phyloP scores from a whole-genome alignment of 2,888 invertebrate species.

The Leucophenga montana region DNA sequence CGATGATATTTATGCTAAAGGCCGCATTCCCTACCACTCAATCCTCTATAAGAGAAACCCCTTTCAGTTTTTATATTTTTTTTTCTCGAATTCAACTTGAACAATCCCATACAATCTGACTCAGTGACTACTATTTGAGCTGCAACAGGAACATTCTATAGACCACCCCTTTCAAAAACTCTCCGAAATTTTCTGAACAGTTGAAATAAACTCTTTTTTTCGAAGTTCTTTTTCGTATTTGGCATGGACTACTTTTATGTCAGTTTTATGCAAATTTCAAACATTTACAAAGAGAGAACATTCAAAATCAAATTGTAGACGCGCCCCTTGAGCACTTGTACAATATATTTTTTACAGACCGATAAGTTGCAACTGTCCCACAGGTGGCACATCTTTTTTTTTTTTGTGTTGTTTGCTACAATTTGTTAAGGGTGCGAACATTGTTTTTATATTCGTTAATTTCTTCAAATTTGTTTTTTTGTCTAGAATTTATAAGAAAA shows the following conservation, averaged over 20 bases:
- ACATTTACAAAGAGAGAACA: background rate
- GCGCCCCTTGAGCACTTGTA: background rate
- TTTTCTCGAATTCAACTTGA: too few species aligned
- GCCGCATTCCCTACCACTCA: too few species aligned
- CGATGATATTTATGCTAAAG: too few species aligned
- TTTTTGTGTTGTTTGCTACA: background rate
- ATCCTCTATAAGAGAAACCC: too few species aligned
- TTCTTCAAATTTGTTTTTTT: background rate
- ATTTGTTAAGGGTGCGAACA: conserved; percentile 22
- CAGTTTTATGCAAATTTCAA: conserved; percentile 15
- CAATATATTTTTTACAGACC: background rate
- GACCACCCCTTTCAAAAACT: too few species aligned
- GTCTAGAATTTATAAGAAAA: background rate
- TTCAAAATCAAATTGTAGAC: conserved; percentile 11
- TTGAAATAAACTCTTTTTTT: background rate
- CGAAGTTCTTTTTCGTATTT: background rate
- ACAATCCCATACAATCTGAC: too few species aligned
- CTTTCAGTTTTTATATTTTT: too few species aligned
- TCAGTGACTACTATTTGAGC: too few species aligned
- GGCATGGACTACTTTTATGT: background rate
- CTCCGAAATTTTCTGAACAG: background rate
- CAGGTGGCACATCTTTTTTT: conserved; percentile 4
- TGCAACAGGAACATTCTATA: too few species aligned
- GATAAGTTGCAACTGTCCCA: background rate
- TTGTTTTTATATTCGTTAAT: conserved; percentile 14